Percentiles rank a stretch among this genome's conserved stretches.
phyloP scores from a whole-genome alignment of 2,888 invertebrate genomes.

The Nomada lathburiana region DNA sequence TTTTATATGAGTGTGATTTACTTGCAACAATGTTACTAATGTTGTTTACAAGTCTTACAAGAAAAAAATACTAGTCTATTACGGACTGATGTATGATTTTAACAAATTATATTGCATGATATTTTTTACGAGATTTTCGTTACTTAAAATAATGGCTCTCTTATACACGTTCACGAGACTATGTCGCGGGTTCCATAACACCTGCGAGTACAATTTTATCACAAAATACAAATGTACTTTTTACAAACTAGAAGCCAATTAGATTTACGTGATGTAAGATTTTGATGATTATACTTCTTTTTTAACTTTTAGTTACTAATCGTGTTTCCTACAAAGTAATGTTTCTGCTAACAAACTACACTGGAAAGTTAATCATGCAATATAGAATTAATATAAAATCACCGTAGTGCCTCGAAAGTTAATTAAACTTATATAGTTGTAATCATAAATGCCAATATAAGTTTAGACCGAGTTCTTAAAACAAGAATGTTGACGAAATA shows the following conservation, averaged over 20 bases:
- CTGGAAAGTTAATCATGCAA: constrained; percentile 11
- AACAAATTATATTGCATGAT: constrained; percentile 46
- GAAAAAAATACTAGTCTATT: constrained; percentile 28
- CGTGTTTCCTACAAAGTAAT: constrained; percentile 7
- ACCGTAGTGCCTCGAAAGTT: constrained; percentile 64
- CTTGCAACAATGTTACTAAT: constrained; percentile 33
- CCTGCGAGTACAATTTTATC: constrained; percentile 1
- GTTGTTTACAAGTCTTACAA: constrained; percentile 37
- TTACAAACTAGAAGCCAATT: constrained; percentile 2
- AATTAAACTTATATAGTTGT: constrained; percentile 52
- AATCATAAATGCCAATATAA: constrained; percentile 47
- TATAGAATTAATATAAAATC: constrained; percentile 55
- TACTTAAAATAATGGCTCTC: constrained; percentile 15
- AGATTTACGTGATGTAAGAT: not conserved
- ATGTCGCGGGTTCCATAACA: not conserved
- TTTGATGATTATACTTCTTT: not conserved
- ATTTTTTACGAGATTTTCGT: constrained; percentile 35
- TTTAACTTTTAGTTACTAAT: constrained; percentile 13
- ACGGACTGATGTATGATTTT: constrained; percentile 25
- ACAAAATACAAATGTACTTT: not conserved
- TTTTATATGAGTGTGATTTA: constrained; percentile 51
- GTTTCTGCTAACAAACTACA: constrained; percentile 8
- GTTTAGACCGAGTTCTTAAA: constrained; percentile 42
- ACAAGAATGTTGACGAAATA: constrained; percentile 32
- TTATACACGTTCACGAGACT: constrained; percentile 9